Percentiles rank a stretch among this genome's conserved stretches.
These are phyloP conservation scores for Limanda limanda DNA, from an alignment of 2,113 vertebrate species.

Conservation along the genomic window DNA sequence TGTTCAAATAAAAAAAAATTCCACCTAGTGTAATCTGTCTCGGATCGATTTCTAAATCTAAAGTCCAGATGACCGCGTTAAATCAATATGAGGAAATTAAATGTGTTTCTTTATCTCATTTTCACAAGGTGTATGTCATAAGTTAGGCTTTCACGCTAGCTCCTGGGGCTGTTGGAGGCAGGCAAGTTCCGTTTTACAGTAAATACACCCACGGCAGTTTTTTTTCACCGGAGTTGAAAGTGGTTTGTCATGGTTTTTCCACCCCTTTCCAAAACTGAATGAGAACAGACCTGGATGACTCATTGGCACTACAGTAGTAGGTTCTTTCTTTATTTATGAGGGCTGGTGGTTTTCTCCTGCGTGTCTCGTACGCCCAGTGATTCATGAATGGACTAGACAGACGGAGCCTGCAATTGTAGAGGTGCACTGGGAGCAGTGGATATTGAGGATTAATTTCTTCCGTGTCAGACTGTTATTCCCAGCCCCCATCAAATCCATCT, in stretches of 20 bases:
- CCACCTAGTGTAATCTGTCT: slow-evolving; percentile 62
- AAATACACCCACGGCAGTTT: slow-evolving; percentile 49
- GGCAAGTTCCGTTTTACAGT: slow-evolving; percentile 27
- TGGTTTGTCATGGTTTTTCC: slow-evolving; percentile 65
- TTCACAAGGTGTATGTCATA: slow-evolving; percentile 39
- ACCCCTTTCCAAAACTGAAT: slow-evolving; percentile 68
- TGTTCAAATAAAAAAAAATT: slow-evolving; percentile 64
- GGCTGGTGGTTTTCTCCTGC: slow-evolving; percentile 75
- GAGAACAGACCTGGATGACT: slow-evolving; percentile 74
- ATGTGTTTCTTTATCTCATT: slow-evolving; percentile 59
- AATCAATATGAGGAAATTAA: slow-evolving; percentile 70
- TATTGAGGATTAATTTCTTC: slow-evolving; percentile 79
- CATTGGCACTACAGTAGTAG: slow-evolving; percentile 75
- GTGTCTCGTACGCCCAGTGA: slow-evolving; percentile 77
- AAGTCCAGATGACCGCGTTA: slow-evolving; percentile 57
- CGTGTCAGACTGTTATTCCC: slow-evolving; percentile 77
- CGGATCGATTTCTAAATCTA: slow-evolving; percentile 58
- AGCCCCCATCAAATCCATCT: slow-evolving; percentile 76
- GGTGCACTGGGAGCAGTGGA: slow-evolving; percentile 79
- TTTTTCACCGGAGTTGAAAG: slow-evolving; percentile 51
- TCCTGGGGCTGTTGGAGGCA: slow-evolving; percentile 28
- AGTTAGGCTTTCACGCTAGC: slow-evolving; percentile 25
- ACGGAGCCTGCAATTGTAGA: slow-evolving; percentile 76
- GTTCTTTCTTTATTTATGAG: slow-evolving; percentile 84
- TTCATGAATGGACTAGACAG: slow-evolving; percentile 84